Conservation (phyloP, 2,888 invertebrate genomes). For the Galerucella calmariensis region DNA sequence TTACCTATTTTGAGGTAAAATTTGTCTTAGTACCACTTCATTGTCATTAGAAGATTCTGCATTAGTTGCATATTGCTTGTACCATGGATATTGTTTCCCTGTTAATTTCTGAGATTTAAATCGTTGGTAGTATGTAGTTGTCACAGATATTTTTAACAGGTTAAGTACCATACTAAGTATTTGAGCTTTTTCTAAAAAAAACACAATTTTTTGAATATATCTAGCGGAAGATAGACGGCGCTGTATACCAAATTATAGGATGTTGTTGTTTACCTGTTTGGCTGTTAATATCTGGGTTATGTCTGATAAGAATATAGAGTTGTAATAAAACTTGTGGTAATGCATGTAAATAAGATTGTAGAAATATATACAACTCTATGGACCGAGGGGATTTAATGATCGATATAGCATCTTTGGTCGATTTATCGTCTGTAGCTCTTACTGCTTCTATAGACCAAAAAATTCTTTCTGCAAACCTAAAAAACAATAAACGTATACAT, state of each 20-base stretch:
- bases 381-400: constrained; percentile 73
- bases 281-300: constrained; percentile 68
- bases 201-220: neutral
- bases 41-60: constrained; percentile 31
- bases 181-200: constrained; percentile 73
- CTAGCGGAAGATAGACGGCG: neutral
- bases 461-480: constrained; percentile 76
- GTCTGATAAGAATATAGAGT: constrained; percentile 73
- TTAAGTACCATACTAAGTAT: constrained; percentile 75
- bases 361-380: constrained; percentile 80
- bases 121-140: constrained; percentile 78
- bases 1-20: constrained; percentile 35
- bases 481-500: neutral
- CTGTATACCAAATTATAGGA: too few species aligned
- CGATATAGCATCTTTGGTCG: constrained; percentile 71
- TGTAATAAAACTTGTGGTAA: constrained; percentile 78
- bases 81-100: constrained; percentile 81
- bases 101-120: constrained; percentile 82
- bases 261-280: constrained; percentile 71
- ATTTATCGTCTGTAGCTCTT: constrained; percentile 70
- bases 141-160: constrained; percentile 75
- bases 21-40: constrained; percentile 38
- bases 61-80: constrained; percentile 54
- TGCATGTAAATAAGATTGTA: constrained; percentile 82
- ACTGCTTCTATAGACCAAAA: constrained; percentile 83